Evolutionary conservation across 1,140 invertebrate species (phyloP).

Genomic region (Pseudomyrmex cubaensis): DNA sequence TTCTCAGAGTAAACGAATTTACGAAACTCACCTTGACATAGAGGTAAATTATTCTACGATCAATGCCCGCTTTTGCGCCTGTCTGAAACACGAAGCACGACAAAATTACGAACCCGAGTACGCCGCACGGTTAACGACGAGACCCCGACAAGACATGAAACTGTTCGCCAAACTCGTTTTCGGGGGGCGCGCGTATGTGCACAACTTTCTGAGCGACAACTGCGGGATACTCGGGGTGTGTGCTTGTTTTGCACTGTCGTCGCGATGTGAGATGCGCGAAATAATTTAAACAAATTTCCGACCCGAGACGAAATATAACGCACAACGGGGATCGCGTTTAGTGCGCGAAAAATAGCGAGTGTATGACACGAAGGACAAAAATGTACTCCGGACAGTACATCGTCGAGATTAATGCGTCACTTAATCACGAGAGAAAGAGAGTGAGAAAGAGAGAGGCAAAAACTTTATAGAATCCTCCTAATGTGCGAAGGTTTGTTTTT

Average conservation of each 20-base stretch:
- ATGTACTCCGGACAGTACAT: neutral
- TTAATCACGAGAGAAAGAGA: neutral
- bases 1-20: slow-evolving; percentile 32
- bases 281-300: too few species aligned
- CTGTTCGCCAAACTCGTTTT: slow-evolving; percentile 32
- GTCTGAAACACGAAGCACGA: slow-evolving; percentile 53
- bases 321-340: too few species aligned
- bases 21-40: slow-evolving; percentile 53
- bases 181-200: neutral
- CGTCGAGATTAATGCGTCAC: slow-evolving; percentile 10
- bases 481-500: slow-evolving; percentile 7
- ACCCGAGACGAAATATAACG: too few species aligned
- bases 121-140: slow-evolving; percentile 26
- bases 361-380: neutral
- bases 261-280: too few species aligned
- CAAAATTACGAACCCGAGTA: slow-evolving; percentile 22
- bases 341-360: neutral
- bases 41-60: slow-evolving; percentile 47
- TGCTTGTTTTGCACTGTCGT: too few species aligned
- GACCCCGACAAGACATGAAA: neutral
- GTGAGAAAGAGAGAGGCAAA: neutral
- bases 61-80: slow-evolving; percentile 18
- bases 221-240: neutral
- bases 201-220: slow-evolving; percentile 23
- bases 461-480: slow-evolving; percentile 15